Base-by-base conservation (phyloP, 92 coral and sea anemone species). In the Zoanthus sansibaricus region DNA sequence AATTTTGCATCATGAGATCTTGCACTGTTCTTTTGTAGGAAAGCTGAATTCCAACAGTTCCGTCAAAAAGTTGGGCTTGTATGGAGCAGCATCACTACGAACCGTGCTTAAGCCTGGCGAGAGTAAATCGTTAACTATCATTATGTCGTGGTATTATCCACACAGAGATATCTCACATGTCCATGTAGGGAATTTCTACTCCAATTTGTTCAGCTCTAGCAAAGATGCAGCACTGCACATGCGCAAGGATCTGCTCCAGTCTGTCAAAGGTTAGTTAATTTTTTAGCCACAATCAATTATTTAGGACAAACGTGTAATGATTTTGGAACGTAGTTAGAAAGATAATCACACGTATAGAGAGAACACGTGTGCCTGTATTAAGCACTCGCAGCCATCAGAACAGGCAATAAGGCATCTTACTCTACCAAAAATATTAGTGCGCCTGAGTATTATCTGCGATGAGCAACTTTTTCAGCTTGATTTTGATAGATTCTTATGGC, bases 131-230 rank as follows among this genome's bases (percentile, higher is more conserved):
- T 87, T 94, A 70, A 93, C 98, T 8, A 89, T 94, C 25, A 89
- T 94, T 59, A 56, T 94, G 88, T 89, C 96, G 33, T 94, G 98
- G 98, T 93, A 91, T 72, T 94, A 94, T 74, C 98, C 98, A 6
- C 89, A 94, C 71, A 94, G 98, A 15, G 98, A 94, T 83, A 72
- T 90, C 68, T 91, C 98, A 11, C 88, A 93, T 46, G 88, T 93
- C 10, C 92, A 88, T 61, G 90, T 94, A 3, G 98, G 98, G 6
- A 94, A 94, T 72, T 83, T 91, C 62, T 94, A 94, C 89, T 88
- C 88, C 31, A 76, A 76, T 71, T 69, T 89, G 44, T 92, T 94
- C 86, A 87, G 83, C n/a, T 94, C 98, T 13, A 94, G 98, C 55
- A 92, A 90, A 70, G 93, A 78, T 54, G 98, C 71, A 5, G 98